Evolutionary conservation across 2,113 vertebrate species (phyloP), one percentile per base, ranked within the genome.

Genomic region (Desmodus rotundus): DNA sequence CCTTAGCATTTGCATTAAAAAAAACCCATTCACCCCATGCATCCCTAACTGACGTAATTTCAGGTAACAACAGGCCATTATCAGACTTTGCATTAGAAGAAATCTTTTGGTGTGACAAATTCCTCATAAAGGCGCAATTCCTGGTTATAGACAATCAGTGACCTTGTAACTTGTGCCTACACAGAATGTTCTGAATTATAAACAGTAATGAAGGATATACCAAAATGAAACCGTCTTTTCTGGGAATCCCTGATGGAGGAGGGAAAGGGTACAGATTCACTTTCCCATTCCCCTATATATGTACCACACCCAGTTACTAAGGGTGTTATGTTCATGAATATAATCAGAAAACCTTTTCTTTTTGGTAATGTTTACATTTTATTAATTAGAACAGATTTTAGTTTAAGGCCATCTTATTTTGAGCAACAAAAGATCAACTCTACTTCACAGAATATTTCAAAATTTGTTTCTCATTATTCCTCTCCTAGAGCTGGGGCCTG

Each of bases 351-450:
- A 20, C 3, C 20, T 54, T 90, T 76, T 52, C 28, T 90, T 88
- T 82, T 56, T 20, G 19, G n/a, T 63, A 38, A 76, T 24, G 83
- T 93, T 93, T 87, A 47, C 36, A 87, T 90, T 89, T 94, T 92
- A 83, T 61, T 58, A 78, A 58, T 58, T 87, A 83, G 92, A 73
- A 36, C 22, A 76, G 33, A 52, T 94, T 87, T 90, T 88, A 88
- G 65, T 56, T 78, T 80, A 87, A 89, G 22, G 36, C 43, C 22
- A 87, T 15, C 43, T 24, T 85, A 36, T 47, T 93, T 31, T 82
- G 47, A 95, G 17, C 12, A 31, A 41, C 50, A 14, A 89, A 85
- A 96, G 47, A 87, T 63, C 36, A 89, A 94, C 22, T 95, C 68
- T 87, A 78, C 14, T 94, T 92, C 14, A 26, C 41, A 86, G 58